Percentiles rank a stretch among this genome's conserved stretches.
Conservation (phyloP, 2,797 vertebrate species). For the Acanthurus tractus region DNA sequence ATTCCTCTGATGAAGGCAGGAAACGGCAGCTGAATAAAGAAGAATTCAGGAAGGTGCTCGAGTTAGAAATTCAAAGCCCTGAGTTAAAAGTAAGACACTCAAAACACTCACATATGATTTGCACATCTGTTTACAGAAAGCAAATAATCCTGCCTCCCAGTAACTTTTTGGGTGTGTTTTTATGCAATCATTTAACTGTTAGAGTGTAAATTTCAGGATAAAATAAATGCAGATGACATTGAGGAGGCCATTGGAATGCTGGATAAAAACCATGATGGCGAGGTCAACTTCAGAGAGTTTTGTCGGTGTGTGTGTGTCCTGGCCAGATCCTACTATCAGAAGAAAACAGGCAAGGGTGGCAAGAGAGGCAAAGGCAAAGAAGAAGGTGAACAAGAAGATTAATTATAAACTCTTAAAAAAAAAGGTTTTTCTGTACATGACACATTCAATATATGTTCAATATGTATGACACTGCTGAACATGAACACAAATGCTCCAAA, state of each 20-base stretch:
- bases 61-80: slow-evolving; percentile 66
- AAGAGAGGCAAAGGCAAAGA: slow-evolving; percentile 30
- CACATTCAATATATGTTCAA: not conserved
- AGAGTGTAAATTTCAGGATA: slow-evolving; percentile 57
- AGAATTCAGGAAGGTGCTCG: slow-evolving; percentile 70
- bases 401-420: not conserved
- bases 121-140: not conserved
- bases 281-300: slow-evolving; percentile 83
- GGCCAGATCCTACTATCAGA: slow-evolving; percentile 70
- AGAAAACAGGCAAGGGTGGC: slow-evolving; percentile 58
- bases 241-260: slow-evolving; percentile 71
- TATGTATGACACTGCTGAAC: not conserved
- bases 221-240: slow-evolving; percentile 69
- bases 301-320: slow-evolving; percentile 71
- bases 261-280: slow-evolving; percentile 83
- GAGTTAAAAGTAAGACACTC: slow-evolving; percentile 74
- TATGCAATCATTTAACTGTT: not conserved
- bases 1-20: slow-evolving; percentile 66
- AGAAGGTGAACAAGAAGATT: slow-evolving; percentile 15
- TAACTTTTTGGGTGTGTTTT: not conserved
- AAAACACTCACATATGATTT: not conserved
- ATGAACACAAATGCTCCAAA: slow-evolving; percentile 1
- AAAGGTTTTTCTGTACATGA: not conserved
- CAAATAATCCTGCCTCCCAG: not conserved
- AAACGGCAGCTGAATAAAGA: slow-evolving; percentile 70